Base-by-base conservation (phyloP, 2,113 vertebrate genomes). In the Camelus dromedarius region DNA sequence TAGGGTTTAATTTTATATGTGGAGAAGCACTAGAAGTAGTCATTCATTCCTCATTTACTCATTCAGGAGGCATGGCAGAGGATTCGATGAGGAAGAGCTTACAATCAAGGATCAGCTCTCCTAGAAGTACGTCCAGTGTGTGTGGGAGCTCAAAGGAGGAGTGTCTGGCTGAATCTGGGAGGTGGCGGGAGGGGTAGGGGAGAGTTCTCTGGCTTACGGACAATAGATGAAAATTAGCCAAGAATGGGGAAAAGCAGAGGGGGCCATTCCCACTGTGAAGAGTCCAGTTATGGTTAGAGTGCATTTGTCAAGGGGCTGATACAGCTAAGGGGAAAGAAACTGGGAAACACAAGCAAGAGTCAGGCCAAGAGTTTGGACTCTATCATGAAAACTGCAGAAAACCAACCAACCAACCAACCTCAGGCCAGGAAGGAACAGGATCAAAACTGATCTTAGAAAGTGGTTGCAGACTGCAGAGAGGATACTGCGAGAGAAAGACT, bases 391-490 rank as follows among this genome's bases (percentile, higher is more conserved):
- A 90, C 8, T 52, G 52, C 35, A 38, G 79, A 32, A 56, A 79
- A 15, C 20, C 3, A 66, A 66, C 64, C 64, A 32, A n/a, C 15
- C 52, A 80, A 56, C 52, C 20, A 80, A 79, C 52, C 6, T 5
- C 50, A 80, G 24, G 58, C 10, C 42, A 89, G 56, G 35, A 38
- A 73, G 38, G 42, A 69, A 92, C 28, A 22, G 11, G 35, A 82
- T 83, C 50, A 66, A 92, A 50, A 77, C 64, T 86, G 30, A 82
- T 87, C 88, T 91, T 18, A 82, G 72, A 79, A 85, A 96, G 70
- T 79, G 62, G 10, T 64, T 85, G 2, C 24, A 64, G 69, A 11
- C 19, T 46, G 0, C 12, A 82, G 76, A 79, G 50, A 85, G 35
- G 35, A 93, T 85, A 35, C 38, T 38, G 6, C 15, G 13, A 90